A percentile compares a stretch with the other conserved stretches of the same genome.
These are phyloP conservation scores for Hormiphora californensis DNA, from an alignment of 37 sponge, comb jelly and placozoan species.

Conservation along the genomic window DNA sequence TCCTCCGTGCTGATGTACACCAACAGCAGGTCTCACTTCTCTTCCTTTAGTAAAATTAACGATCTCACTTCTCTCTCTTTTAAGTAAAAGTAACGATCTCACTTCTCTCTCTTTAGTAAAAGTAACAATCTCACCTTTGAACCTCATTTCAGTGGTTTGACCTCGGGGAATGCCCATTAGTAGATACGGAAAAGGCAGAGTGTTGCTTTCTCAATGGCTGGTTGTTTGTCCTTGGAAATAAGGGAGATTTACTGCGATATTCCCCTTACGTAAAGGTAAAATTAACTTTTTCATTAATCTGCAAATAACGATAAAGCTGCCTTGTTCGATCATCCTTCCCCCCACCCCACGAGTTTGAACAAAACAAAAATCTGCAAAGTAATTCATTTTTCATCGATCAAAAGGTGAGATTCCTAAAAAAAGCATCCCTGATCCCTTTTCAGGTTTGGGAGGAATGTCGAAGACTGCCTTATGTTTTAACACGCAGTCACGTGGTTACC, in stretches of 20 bases:
- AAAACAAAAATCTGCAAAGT: too few species aligned
- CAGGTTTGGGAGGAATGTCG: background rate
- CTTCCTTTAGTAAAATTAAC: background rate
- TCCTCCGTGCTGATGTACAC: background rate
- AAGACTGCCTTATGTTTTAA: background rate
- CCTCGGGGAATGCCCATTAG: background rate
- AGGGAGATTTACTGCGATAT: background rate
- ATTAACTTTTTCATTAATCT: too few species aligned
- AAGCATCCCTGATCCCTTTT: too few species aligned
- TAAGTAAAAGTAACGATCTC: background rate
- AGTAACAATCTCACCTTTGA: background rate
- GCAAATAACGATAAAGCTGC: too few species aligned
- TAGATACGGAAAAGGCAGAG: background rate
- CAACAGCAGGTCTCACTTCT: background rate
- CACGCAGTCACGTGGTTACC: background rate
- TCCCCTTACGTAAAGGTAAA: background rate
- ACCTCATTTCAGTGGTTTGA: slow-evolving; percentile 25
- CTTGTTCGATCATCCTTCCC: too few species aligned
- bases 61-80: background rate
- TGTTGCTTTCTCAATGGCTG: background rate
- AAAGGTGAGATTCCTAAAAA: too few species aligned
- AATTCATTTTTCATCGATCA: too few species aligned
- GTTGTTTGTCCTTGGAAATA: background rate
- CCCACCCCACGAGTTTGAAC: too few species aligned
- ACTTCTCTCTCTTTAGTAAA: background rate